Conservation (phyloP, 2,113 vertebrate species). For the Festucalex cinctus region DNA sequence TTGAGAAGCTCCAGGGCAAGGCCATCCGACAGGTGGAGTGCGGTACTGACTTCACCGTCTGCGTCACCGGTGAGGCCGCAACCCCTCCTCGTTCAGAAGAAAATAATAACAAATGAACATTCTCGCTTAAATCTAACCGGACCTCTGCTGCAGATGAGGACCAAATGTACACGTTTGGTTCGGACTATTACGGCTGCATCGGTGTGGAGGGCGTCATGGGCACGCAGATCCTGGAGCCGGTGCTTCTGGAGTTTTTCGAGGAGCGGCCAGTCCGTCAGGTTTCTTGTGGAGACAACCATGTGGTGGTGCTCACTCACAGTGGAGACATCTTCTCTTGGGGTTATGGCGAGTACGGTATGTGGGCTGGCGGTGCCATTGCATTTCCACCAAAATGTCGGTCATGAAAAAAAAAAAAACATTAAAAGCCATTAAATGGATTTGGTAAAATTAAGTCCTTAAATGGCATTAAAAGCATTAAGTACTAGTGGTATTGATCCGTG, state of each 20-base stretch:
- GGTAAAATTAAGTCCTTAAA: too few relatives aligned
- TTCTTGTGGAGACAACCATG: constrained; percentile 95
- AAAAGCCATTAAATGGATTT: too few relatives aligned
- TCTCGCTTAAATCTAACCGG: not conserved
- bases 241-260: constrained; percentile 87
- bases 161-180: constrained; percentile 95
- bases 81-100: not conserved
- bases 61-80: constrained; percentile 81
- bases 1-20: constrained; percentile 92
- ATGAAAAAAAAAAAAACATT: too few relatives aligned
- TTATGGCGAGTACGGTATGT: constrained; percentile 90
- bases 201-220: constrained; percentile 81
- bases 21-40: constrained; percentile 92
- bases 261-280: constrained; percentile 86
- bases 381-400: not conserved
- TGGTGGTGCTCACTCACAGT: constrained; percentile 85
- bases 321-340: constrained; percentile 92
- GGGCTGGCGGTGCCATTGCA: not conserved
- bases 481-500: too few relatives aligned
- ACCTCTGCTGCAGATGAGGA: constrained; percentile 81
- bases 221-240: constrained; percentile 84
- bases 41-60: constrained; percentile 93
- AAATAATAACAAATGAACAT: not conserved
- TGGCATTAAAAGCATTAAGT: too few relatives aligned
- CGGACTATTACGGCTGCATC: constrained; percentile 96